These are phyloP conservation scores for Coendou prehensilis DNA, from an alignment of 2,797 vertebrate species.

Conservation along the genomic window DNA sequence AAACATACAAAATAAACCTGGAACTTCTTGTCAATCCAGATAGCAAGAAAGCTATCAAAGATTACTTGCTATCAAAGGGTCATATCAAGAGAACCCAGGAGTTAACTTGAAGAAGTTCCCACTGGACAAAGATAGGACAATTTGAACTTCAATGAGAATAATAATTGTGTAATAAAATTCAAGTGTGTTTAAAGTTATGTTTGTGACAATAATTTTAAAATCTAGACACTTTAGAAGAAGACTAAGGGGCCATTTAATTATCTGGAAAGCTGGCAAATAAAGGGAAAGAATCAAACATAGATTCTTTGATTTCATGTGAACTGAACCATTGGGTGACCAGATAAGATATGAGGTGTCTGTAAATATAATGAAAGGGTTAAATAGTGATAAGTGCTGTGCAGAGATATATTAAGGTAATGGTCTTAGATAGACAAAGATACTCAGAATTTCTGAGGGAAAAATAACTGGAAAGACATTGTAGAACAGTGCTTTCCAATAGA, in stretches of 20 bases:
- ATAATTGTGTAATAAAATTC: background rate
- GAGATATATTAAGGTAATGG: background rate
- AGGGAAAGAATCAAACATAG: background rate
- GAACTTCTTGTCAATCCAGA: background rate
- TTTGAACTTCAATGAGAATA: conserved; percentile 14
- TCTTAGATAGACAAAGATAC: background rate
- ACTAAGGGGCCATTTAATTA: background rate
- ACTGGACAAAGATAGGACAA: background rate
- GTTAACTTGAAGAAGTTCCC: background rate
- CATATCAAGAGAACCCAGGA: background rate
- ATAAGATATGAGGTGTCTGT: background rate
- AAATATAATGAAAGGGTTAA: background rate
- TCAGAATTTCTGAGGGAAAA: background rate
- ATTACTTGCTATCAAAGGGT: background rate
- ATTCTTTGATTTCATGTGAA: background rate
- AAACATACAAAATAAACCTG: background rate
- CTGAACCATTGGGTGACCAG: background rate
- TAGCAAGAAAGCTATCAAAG: background rate
- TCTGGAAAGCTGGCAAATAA: background rate
- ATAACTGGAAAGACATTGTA: background rate
- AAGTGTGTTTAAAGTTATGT: background rate
- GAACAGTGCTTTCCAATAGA: background rate
- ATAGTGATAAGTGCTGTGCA: background rate
- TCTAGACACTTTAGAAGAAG: background rate
- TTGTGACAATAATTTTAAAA: background rate